phyloP scores from a whole-genome alignment of 2,113 vertebrate genomes.

The Salvelinus sp. region DNA sequence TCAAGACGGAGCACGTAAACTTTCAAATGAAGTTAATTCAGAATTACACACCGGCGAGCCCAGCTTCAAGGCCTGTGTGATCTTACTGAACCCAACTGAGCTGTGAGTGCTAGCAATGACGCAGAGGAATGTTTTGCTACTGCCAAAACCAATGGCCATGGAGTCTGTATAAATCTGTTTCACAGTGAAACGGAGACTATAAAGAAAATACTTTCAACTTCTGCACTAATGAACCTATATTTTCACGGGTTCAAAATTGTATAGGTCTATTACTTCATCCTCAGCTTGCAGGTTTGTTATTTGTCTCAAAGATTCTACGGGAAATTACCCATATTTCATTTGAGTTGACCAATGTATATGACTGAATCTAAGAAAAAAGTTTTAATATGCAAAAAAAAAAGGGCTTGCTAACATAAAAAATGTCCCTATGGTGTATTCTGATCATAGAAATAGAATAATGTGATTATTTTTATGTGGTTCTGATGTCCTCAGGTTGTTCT shows the following conservation, averaged over 20 bases:
- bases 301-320: not conserved
- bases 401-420: not conserved
- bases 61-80: not conserved
- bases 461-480: not conserved
- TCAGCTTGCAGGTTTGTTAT: not conserved
- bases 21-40: slow-evolving; percentile 53
- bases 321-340: not conserved
- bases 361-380: too few relatives aligned
- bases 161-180: not conserved
- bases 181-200: not conserved
- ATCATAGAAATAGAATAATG: not conserved
- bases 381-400: too few relatives aligned
- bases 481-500: not conserved
- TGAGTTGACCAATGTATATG: not conserved
- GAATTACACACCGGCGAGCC: slow-evolving; percentile 6
- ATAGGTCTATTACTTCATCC: too few relatives aligned
- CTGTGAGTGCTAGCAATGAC: not conserved
- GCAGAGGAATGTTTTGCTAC: not conserved
- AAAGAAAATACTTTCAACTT: not conserved
- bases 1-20: slow-evolving; percentile 38
- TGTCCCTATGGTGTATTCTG: not conserved
- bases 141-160: not conserved
- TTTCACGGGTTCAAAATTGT: not conserved
- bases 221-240: not conserved
- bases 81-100: not conserved